A percentile compares a stretch with the other conserved stretches of the same genome.
Evolutionary conservation across 2,113 vertebrate genomes (phyloP).

Genomic region (Sinocyclocheilus anshuiensis): DNA sequence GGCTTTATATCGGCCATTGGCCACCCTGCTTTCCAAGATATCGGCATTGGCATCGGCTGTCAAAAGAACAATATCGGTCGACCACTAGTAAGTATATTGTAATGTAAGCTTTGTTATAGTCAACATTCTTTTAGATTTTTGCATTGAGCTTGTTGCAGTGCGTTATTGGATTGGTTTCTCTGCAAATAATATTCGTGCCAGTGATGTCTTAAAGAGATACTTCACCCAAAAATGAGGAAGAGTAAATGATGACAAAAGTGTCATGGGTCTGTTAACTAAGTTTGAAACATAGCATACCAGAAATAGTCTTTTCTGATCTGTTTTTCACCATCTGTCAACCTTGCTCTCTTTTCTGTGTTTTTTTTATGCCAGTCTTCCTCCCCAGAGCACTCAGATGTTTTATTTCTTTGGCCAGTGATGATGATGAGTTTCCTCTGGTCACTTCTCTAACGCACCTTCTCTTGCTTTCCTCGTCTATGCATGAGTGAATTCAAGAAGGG

Average conservation of each 20-base stretch:
- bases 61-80: too few species aligned
- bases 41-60: too few species aligned
- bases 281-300: not conserved
- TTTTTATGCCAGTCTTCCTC: not conserved
- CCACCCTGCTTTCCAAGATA: too few species aligned
- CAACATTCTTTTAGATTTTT: too few species aligned
- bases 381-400: conserved; percentile 42
- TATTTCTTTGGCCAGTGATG: conserved; percentile 48
- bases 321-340: not conserved
- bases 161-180: not conserved
- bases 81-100: too few species aligned
- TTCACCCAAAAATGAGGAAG: not conserved
- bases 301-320: not conserved
- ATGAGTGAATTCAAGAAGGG: not conserved
- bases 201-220: not conserved
- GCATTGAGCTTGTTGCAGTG: not conserved
- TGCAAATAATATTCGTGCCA: not conserved
- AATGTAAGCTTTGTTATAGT: too few species aligned
- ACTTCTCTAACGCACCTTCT: not conserved
- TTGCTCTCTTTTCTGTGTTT: conserved; percentile 1
- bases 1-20: too few species aligned
- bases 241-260: not conserved
- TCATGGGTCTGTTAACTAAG: not conserved
- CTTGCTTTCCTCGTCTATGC: conserved; percentile 14
- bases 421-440: conserved; percentile 45